Percentiles rank a stretch among this genome's conserved stretches.
phyloP scores from a whole-genome alignment of 2,797 vertebrate genomes.

The Chiroxiphia lanceolata region DNA sequence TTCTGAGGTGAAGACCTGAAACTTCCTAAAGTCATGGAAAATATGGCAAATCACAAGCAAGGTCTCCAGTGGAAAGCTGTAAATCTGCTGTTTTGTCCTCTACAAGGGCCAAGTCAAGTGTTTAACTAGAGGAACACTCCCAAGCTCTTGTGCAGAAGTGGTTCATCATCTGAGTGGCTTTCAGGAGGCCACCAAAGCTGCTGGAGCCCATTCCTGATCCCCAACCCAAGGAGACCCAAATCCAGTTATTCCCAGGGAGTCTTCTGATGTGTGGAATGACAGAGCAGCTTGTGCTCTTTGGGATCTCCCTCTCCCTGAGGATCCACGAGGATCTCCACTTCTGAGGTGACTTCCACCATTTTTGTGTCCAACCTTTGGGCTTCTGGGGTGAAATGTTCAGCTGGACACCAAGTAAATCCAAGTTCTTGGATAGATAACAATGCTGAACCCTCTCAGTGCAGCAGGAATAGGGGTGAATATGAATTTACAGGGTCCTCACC shows the following conservation, averaged over 20 bases:
- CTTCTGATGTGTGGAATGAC: background rate
- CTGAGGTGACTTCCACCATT: background rate
- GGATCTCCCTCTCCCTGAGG: background rate
- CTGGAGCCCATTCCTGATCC: background rate
- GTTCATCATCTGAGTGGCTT: background rate
- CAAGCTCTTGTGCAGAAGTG: background rate
- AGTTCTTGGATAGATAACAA: background rate
- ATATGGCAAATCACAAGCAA: background rate
- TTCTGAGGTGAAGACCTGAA: background rate
- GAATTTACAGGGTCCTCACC: background rate
- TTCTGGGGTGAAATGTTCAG: background rate
- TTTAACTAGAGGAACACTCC: too few relatives aligned
- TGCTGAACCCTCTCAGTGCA: background rate
- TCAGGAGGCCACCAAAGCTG: background rate
- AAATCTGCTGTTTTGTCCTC: background rate
- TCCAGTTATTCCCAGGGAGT: background rate
- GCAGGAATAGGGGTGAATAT: background rate
- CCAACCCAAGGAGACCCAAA: background rate
- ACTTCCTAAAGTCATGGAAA: background rate
- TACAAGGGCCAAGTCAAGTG: background rate
- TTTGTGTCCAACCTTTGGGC: background rate
- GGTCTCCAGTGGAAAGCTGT: fast-evolving
- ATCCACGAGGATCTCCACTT: too few relatives aligned
- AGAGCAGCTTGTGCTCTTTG: background rate
- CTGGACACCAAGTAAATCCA: background rate